Conservation (phyloP, 30 jellyfish, hydroid and myxozoan genomes). For the Phacellophora camtschatica region DNA sequence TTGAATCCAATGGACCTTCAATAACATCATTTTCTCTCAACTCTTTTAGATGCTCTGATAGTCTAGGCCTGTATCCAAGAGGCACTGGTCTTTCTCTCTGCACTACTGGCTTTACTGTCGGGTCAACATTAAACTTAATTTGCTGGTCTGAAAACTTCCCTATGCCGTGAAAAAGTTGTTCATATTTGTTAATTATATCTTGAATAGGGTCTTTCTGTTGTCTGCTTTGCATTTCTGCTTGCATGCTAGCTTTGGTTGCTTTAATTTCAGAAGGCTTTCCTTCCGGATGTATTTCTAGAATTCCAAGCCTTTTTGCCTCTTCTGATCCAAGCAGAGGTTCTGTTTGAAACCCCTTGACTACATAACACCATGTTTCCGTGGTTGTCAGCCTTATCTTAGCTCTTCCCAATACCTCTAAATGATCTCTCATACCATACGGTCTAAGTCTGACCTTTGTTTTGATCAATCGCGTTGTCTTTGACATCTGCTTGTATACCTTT, state of each 20-base stretch:
- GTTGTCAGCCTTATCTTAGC: slow-evolving; percentile 7
- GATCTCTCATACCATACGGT: slow-evolving; percentile 17
- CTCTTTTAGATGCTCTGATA: background rate
- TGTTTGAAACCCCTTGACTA: background rate
- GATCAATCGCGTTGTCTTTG: background rate
- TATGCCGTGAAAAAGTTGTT: background rate
- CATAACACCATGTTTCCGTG: background rate
- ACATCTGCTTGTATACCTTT: background rate
- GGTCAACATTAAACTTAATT: background rate
- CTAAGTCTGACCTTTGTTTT: slow-evolving; percentile 14
- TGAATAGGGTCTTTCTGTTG: no score
- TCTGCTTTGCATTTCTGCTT: background rate
- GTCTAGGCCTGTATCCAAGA: background rate
- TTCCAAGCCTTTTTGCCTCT: background rate
- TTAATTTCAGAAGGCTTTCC: background rate
- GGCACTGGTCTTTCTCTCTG: slow-evolving; percentile 2
- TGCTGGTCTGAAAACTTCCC: background rate
- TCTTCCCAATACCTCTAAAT: background rate
- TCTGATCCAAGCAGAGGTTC: background rate
- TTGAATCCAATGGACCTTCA: slow-evolving; percentile 1
- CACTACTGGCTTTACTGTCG: background rate
- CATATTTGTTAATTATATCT: background rate
- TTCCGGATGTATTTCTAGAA: background rate
- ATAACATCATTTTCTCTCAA: background rate
- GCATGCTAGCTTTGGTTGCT: background rate